These are phyloP conservation scores for Drosophila malerkotliana DNA, from an alignment of 1,140 invertebrate species.

Conservation along the genomic window DNA sequence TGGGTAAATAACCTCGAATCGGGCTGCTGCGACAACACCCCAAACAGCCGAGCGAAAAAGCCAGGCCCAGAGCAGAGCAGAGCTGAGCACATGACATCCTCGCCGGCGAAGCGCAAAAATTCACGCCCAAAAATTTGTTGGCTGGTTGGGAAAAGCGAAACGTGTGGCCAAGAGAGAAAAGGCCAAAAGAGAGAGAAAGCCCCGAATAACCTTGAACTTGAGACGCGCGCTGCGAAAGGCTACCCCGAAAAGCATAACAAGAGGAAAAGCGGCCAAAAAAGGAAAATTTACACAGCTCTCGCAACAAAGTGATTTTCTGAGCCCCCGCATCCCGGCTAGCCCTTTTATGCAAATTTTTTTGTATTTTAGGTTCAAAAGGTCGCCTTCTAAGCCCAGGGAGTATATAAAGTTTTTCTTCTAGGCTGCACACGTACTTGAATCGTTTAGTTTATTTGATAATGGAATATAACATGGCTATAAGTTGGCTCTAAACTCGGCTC, in stretches of 20 bases:
- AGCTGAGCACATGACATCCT: slow-evolving; percentile 56
- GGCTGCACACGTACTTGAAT: slow-evolving; percentile 64
- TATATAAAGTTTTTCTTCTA: slow-evolving; percentile 13
- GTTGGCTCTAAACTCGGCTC: slow-evolving; percentile 6
- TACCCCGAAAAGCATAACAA: slow-evolving; percentile 44
- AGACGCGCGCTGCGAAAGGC: slow-evolving; percentile 47
- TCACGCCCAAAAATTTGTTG: slow-evolving; percentile 60
- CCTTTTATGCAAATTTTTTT: slow-evolving; percentile 54
- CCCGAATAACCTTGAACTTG: slow-evolving; percentile 60
- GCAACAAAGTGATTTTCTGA: slow-evolving; percentile 43
- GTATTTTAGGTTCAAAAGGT: slow-evolving; percentile 23
- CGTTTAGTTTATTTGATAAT: slow-evolving; percentile 71
- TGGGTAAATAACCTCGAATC: slow-evolving; percentile 76
- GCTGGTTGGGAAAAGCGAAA: slow-evolving; percentile 19
- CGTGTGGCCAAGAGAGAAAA: slow-evolving; percentile 25
- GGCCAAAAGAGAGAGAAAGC: slow-evolving; percentile 40
- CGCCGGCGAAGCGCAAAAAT: slow-evolving; percentile 33
- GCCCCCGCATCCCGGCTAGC: slow-evolving; percentile 14
- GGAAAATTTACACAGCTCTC: slow-evolving; percentile 41
- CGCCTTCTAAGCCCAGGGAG: slow-evolving; percentile 1
- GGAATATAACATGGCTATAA: slow-evolving; percentile 46
- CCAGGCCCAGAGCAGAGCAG: slow-evolving; percentile 13
- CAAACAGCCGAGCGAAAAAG: slow-evolving; percentile 22
- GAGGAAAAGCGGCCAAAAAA: slow-evolving; percentile 42
- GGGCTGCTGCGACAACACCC: slow-evolving; percentile 62